Percentiles rank a stretch among this genome's conserved stretches.
Conservation (phyloP, 2,888 invertebrate genomes). For the Amphipoea lucens region DNA sequence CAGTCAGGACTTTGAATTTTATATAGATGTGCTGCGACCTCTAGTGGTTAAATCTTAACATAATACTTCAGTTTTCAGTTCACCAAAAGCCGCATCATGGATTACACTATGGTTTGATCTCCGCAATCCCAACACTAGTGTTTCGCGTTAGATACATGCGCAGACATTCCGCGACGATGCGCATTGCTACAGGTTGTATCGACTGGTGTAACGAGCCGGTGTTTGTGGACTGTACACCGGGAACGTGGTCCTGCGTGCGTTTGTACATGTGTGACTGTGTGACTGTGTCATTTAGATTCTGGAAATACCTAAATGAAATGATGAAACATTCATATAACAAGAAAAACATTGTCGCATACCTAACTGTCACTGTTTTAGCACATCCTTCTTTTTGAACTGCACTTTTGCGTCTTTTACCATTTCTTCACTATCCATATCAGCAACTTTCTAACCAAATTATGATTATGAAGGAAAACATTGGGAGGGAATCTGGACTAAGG, state of each 20-base stretch:
- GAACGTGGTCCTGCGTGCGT: neutral
- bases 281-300: neutral
- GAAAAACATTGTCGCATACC: neutral
- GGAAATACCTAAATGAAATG: neutral
- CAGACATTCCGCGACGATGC: neutral
- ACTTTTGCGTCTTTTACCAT: too few species aligned
- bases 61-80: neutral
- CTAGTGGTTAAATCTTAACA: neutral
- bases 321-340: neutral
- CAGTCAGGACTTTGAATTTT: too few species aligned
- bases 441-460: neutral
- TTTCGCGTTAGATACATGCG: neutral
- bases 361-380: neutral
- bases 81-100: neutral
- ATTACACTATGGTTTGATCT: neutral
- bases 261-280: neutral
- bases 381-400: neutral
- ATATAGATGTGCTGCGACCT: neutral
- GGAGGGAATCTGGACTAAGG: neutral
- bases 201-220: neutral
- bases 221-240: conserved; percentile 5
- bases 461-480: neutral
- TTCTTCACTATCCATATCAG: neutral
- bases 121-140: neutral
- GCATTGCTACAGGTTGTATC: conserved; percentile 5